A percentile compares a stretch with the other conserved stretches of the same genome.
Conservation (phyloP, 2,113 vertebrate species). For the Protomyctophum bolini region DNA sequence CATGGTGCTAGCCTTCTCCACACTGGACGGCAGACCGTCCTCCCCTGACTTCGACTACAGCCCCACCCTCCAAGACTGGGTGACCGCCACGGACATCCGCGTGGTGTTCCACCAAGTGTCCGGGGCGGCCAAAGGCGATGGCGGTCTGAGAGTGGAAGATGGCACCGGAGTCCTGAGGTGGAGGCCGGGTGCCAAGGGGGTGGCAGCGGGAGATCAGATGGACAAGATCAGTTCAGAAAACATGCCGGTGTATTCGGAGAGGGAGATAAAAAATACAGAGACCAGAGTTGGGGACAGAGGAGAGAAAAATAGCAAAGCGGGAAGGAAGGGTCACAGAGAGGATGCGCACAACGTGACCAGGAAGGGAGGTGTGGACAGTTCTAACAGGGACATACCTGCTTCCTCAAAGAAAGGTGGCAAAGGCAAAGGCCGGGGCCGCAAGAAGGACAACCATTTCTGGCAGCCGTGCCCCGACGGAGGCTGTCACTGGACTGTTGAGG, state of each 20-base stretch:
- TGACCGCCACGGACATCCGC: slow-evolving; percentile 84
- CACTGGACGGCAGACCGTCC: slow-evolving; percentile 82
- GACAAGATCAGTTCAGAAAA: slow-evolving; percentile 54
- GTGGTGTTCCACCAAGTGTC: slow-evolving; percentile 76
- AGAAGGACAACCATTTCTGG: slow-evolving; percentile 60
- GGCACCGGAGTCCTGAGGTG: slow-evolving; percentile 53
- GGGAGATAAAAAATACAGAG: slow-evolving; percentile 54
- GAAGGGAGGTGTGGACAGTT: slow-evolving; percentile 61
- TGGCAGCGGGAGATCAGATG: slow-evolving; percentile 32
- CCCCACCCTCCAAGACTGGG: slow-evolving; percentile 87
- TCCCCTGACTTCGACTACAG: slow-evolving; percentile 83
- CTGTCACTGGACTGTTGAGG: slow-evolving; percentile 73
- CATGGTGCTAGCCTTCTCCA: slow-evolving; percentile 81
- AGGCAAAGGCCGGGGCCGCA: slow-evolving; percentile 56
- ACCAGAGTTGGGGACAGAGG: slow-evolving; percentile 42
- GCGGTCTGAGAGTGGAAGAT: slow-evolving; percentile 4
- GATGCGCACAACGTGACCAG: slow-evolving; percentile 76
- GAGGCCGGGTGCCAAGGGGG: slow-evolving; percentile 46
- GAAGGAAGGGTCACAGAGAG: slow-evolving; percentile 62
- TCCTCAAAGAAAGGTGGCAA: slow-evolving; percentile 58
- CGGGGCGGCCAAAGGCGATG: slow-evolving; percentile 48
- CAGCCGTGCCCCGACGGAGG: slow-evolving; percentile 60
- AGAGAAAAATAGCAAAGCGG: slow-evolving; percentile 55
- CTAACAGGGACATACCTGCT: slow-evolving; percentile 7
- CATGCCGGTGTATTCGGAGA: slow-evolving; percentile 57